A percentile compares a stretch with the other conserved stretches of the same genome.
Evolutionary conservation across 2,888 invertebrate genomes (phyloP).

Genomic region (Limnephilus rhombicus): DNA sequence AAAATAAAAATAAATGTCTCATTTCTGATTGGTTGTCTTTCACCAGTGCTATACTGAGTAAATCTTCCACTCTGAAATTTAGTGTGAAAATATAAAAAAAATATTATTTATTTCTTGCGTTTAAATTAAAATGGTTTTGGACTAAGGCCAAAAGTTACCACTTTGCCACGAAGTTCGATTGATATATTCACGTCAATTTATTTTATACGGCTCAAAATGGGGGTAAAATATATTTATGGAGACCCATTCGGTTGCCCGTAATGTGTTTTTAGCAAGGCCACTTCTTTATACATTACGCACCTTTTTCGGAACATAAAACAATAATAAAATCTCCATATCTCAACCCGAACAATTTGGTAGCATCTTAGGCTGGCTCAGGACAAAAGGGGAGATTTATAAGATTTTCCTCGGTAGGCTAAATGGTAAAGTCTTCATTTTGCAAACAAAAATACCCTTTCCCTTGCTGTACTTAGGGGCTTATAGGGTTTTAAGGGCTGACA

Average conservation of each 20-base stretch:
- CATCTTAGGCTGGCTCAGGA: constrained; percentile 11
- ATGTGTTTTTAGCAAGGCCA: constrained; percentile 1
- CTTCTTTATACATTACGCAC: neutral
- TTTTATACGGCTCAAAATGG: neutral
- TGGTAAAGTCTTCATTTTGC: constrained; percentile 42
- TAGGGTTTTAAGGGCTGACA: neutral
- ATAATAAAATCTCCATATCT: constrained; percentile 4
- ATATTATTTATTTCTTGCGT: too few species aligned
- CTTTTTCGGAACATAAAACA: constrained; percentile 23
- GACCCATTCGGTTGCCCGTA: neutral
- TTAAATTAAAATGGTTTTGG: too few species aligned
- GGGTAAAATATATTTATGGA: neutral
- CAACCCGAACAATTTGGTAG: constrained; percentile 22
- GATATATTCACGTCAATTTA: constrained; percentile 1
- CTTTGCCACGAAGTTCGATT: neutral
- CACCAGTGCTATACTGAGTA: too few species aligned
- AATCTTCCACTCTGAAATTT: too few species aligned
- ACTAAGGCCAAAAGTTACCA: neutral
- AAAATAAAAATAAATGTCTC: too few species aligned
- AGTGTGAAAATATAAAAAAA: too few species aligned
- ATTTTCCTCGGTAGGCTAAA: constrained; percentile 24
- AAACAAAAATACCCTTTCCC: constrained; percentile 43
- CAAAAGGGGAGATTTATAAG: constrained; percentile 42
- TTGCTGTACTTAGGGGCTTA: constrained; percentile 7
- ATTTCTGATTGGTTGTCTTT: too few species aligned